These are phyloP conservation scores for Quadroppia sp. DNA, from an alignment of 2,888 invertebrate species.

Conservation along the genomic window DNA sequence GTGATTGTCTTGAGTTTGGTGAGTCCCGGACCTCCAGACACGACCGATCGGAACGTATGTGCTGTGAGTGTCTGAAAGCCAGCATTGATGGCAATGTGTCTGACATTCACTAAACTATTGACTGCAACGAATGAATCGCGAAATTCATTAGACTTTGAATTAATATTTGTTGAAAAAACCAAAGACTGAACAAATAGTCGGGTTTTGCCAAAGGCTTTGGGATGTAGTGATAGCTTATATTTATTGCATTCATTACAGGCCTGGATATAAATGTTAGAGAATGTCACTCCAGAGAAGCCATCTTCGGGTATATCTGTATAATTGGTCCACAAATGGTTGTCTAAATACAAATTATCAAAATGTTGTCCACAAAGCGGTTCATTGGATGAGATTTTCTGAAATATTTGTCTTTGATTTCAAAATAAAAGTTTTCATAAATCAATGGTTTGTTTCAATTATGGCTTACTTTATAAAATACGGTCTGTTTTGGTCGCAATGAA, in stretches of 20 bases:
- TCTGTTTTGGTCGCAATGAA: constrained; percentile 13
- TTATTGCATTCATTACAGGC: constrained; percentile 28
- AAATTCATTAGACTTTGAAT: constrained; percentile 7
- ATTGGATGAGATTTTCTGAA: neutral
- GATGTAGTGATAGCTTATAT: constrained; percentile 32
- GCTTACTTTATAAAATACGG: constrained; percentile 25
- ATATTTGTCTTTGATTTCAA: constrained; percentile 20
- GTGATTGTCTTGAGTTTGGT: constrained; percentile 1
- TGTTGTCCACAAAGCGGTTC: constrained; percentile 15
- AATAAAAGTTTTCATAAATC: too few relatives aligned
- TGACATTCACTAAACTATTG: constrained; percentile 17
- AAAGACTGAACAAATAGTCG: neutral
- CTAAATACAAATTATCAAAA: constrained; percentile 14
- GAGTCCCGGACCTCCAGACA: constrained; percentile 4
- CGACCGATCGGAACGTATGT: constrained; percentile 13
- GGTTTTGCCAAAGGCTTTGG: constrained; percentile 19
- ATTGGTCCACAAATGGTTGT: constrained; percentile 29
- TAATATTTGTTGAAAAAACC: constrained; percentile 15
- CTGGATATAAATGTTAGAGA: constrained; percentile 23
- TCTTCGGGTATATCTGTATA: constrained; percentile 24
- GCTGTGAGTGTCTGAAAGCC: neutral
- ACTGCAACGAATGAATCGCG: constrained; percentile 26
- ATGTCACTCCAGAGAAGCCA: constrained; percentile 24
- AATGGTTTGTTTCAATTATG: too few relatives aligned
- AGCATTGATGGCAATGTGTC: constrained; percentile 16